These are phyloP conservation scores for Erethizon dorsatum DNA, from an alignment of 2,797 vertebrate species.

Conservation along the genomic window DNA sequence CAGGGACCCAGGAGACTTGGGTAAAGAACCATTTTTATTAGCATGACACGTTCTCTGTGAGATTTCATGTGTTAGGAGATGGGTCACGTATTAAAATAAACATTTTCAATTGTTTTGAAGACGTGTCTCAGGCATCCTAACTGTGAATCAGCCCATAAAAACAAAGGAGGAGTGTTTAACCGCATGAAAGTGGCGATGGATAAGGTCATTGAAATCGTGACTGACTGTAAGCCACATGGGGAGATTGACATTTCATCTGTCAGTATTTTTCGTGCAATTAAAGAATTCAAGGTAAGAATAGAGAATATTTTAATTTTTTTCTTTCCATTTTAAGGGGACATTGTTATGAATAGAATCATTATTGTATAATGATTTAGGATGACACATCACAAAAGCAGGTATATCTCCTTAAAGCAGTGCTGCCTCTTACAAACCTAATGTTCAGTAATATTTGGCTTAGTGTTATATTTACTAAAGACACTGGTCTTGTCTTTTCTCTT, in stretches of 20 bases:
- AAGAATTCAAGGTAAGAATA: constrained; percentile 95
- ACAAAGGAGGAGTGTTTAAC: constrained; percentile 98
- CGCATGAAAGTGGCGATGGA: constrained; percentile 98
- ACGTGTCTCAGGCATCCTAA: constrained; percentile 99
- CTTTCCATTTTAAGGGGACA: not conserved
- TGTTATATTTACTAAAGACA: not conserved
- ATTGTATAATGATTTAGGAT: constrained; percentile 24
- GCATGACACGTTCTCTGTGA: constrained; percentile 77
- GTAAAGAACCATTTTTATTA: constrained; percentile 85
- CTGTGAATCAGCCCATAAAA: constrained; percentile 98
- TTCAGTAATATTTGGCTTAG: not conserved
- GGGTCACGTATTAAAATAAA: constrained; percentile 59
- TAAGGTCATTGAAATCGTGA: constrained; percentile 98
- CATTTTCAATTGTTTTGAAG: constrained; percentile 88
- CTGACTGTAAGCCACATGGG: constrained; percentile 93
- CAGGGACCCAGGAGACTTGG: constrained; percentile 83
- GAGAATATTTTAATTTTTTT: not conserved
- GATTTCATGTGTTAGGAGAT: constrained; percentile 59
- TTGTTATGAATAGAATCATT: not conserved
- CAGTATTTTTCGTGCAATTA: constrained; percentile 96
- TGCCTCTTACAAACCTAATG: not conserved
- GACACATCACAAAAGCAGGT: not conserved
- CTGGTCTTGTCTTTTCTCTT: not conserved
- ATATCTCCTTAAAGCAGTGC: not conserved
- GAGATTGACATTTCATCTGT: constrained; percentile 93